Evolutionary conservation across 2,113 vertebrate species (phyloP).

Genomic region (Rhinogobius similis): DNA sequence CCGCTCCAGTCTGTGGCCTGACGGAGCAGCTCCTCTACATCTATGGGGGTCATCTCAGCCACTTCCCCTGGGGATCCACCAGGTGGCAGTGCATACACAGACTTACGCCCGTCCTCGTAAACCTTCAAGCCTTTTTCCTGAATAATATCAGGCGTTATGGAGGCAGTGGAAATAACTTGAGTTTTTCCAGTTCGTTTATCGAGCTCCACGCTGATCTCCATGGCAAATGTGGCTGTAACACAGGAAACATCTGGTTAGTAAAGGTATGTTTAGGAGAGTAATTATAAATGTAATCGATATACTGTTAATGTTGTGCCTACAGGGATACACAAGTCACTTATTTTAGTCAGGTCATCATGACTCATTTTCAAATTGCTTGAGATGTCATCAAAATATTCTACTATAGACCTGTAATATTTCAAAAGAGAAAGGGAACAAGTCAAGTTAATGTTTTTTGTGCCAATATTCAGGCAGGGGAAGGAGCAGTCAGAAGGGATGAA

Average conservation of each 20-base stretch:
- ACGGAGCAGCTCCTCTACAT: constrained; percentile 89
- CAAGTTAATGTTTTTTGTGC: too few relatives aligned
- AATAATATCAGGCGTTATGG: constrained; percentile 82
- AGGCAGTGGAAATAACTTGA: constrained; percentile 88
- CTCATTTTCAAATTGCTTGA: too few relatives aligned
- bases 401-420: too few relatives aligned
- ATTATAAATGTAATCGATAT: background rate
- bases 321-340: background rate
- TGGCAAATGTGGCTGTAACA: constrained; percentile 86
- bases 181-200: constrained; percentile 89
- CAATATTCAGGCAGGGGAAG: too few relatives aligned
- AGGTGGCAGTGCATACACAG: constrained; percentile 83
- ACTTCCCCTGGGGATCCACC: constrained; percentile 66
- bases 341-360: background rate
- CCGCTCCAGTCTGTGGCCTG: constrained; percentile 85
- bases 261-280: background rate
- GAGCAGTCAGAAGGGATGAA: too few relatives aligned
- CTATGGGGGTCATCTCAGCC: constrained; percentile 79
- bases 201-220: constrained; percentile 94
- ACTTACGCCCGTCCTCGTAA: constrained; percentile 90
- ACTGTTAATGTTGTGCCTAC: background rate
- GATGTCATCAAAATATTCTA: too few relatives aligned
- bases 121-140: constrained; percentile 86
- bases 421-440: too few relatives aligned
- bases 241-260: constrained; percentile 17